Percentiles rank a stretch among this genome's conserved stretches.
Conservation (phyloP, 2,797 vertebrate species). For the Oophaga sylvatica region DNA sequence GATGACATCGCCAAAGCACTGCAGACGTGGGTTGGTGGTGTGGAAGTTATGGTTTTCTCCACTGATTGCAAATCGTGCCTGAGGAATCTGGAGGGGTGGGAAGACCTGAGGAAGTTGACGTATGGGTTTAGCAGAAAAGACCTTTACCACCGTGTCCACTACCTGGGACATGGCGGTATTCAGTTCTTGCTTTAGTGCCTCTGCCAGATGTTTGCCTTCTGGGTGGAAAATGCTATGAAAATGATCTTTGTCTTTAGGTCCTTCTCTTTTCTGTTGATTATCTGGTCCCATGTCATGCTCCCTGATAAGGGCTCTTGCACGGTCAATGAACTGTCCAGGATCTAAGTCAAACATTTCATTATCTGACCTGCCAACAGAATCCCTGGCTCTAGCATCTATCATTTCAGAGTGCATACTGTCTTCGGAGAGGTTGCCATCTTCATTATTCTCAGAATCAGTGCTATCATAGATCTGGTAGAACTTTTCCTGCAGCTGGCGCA, state of each 20-base stretch:
- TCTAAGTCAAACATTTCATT: slow-evolving; percentile 92
- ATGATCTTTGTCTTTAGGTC: slow-evolving; percentile 79
- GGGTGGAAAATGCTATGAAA: slow-evolving; percentile 84
- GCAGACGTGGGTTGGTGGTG: slow-evolving; percentile 92
- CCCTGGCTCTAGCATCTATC: slow-evolving; percentile 80
- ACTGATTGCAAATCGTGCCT: slow-evolving; percentile 89
- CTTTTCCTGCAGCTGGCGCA: slow-evolving; percentile 98
- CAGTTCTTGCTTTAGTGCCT: slow-evolving; percentile 96
- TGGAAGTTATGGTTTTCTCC: slow-evolving; percentile 96
- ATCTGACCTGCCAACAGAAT: slow-evolving; percentile 82
- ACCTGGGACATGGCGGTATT: slow-evolving; percentile 98
- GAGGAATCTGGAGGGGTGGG: slow-evolving; percentile 89
- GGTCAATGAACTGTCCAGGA: slow-evolving; percentile 91
- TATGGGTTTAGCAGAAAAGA: slow-evolving; percentile 91
- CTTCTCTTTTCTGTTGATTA: slow-evolving; percentile 86
- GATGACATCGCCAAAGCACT: slow-evolving; percentile 97
- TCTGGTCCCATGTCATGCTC: slow-evolving; percentile 85
- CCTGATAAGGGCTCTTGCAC: slow-evolving; percentile 87
- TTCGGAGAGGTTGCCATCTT: slow-evolving; percentile 95
- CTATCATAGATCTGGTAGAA: slow-evolving; percentile 99
- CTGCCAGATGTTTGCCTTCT: slow-evolving; percentile 93
- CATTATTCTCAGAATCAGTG: slow-evolving; percentile 94
- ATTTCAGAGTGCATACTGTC: slow-evolving; percentile 91
- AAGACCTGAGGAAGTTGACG: slow-evolving; percentile 96
- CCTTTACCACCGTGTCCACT: slow-evolving; percentile 97